Base-by-base conservation (phyloP, 2,113 vertebrate species). In the Heptranchias perlo region DNA sequence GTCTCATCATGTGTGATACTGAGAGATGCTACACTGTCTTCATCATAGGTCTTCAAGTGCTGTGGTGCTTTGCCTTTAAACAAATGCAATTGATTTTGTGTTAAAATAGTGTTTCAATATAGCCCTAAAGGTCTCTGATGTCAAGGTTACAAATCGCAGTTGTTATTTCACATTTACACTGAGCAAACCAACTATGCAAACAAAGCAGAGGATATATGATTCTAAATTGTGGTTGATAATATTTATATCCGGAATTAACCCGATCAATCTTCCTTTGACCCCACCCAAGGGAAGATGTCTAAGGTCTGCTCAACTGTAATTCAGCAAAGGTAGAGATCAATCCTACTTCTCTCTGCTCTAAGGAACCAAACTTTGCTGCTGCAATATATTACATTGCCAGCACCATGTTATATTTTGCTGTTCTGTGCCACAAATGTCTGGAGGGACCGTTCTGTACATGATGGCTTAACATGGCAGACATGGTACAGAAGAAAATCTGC, bases 11-110 rank as follows among this genome's bases (percentile, higher is more conserved):
- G 99, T 23, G 98, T 98, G 1, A 98, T 98, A 97, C 98, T 99
- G 96, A 99, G 97, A 94, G 99, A 99, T 0, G 99, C 99, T 67
- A 99, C 98, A 0, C 99, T 99, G 97, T 99, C 99, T 97, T 99
- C 99, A 96, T 99, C 99, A 14, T 98, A 99, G 47, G 98, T 98
- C 97, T 99, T 99, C 96, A 99, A 97, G 67, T 97, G 98, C 28
- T 97, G 94, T 0, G 98, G 73, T 96, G 97, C 97, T 97, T 98
- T 98, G 97, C 98, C 98, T 97, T 69, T 49, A 18, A 67, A 97
- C 96, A 96, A 96, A 97, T 96, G 96, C 0, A 97, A 96, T 84
- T 44, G 64, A 95, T 3, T 49, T 78, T 96, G 0, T 96, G 39
- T 96, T 94, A 21, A 73, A 39, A 23, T 44, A 21, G 0, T 13